Conservation (phyloP, 1,140 invertebrate genomes). For the Leptonema lineaticorne region DNA sequence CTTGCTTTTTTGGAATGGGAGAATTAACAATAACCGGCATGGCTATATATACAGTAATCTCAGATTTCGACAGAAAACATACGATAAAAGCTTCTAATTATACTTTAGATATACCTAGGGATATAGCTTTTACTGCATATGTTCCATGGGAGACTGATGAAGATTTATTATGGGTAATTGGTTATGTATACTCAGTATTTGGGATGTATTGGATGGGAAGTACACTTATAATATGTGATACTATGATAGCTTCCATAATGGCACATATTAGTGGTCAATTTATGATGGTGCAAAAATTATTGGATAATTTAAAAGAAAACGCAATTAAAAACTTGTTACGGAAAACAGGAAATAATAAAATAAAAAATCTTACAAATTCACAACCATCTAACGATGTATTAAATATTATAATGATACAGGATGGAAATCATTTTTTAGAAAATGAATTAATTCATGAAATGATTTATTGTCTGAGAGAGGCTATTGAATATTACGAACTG, state of each 20-base stretch:
- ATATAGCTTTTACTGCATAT: conserved; percentile 32
- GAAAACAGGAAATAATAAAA: neutral
- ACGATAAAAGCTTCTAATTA: conserved; percentile 16
- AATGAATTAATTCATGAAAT: conserved; percentile 30
- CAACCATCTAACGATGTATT: too few species aligned
- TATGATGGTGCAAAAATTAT: conserved; percentile 29
- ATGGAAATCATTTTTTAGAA: conserved; percentile 30
- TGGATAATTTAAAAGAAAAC: conserved; percentile 21
- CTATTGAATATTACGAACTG: conserved; percentile 34
- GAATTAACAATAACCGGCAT: conserved; percentile 27
- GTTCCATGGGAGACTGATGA: conserved; percentile 34
- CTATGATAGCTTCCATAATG: conserved; percentile 37
- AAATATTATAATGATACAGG: too few species aligned
- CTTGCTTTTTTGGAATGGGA: conserved; percentile 31
- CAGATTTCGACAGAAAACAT: conserved; percentile 27
- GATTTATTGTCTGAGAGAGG: conserved; percentile 27
- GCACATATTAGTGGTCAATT: conserved; percentile 37
- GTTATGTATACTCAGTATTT: conserved; percentile 27
- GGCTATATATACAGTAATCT: conserved; percentile 17
- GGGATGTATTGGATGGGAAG: conserved; percentile 33
- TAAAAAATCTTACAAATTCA: too few species aligned
- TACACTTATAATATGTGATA: conserved; percentile 34
- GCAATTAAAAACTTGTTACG: conserved; percentile 23
- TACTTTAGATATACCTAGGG: conserved; percentile 26
- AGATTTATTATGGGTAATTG: conserved; percentile 15